phyloP scores from a whole-genome alignment of 2,888 invertebrate genomes.

The Nezara viridula region DNA sequence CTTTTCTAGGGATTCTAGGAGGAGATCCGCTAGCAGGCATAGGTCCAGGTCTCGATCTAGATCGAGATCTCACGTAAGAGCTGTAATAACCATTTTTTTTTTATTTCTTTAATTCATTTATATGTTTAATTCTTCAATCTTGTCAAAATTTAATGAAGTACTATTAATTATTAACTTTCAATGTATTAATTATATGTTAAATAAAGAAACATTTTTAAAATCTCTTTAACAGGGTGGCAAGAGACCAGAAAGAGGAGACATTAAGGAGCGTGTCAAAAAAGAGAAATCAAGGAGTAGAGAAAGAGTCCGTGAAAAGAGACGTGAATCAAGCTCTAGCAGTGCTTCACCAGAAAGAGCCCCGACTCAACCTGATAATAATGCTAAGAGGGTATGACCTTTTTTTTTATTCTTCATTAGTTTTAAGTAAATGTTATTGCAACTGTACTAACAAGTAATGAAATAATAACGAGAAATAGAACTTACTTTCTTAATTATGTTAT shows the following conservation, averaged over 20 bases:
- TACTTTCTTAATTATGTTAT: too few relatives aligned
- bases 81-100: background rate
- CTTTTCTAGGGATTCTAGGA: constrained; percentile 63
- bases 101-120: background rate
- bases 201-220: background rate
- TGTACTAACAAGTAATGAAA: too few relatives aligned
- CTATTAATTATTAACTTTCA: background rate
- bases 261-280: constrained; percentile 64
- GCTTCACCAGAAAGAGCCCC: constrained; percentile 66
- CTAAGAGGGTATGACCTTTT: constrained; percentile 58
- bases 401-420: background rate
- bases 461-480: too few relatives aligned
- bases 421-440: background rate
- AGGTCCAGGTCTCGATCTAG: constrained; percentile 65
- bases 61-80: constrained; percentile 64
- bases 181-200: background rate
- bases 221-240: constrained; percentile 51
- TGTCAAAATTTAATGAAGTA: background rate
- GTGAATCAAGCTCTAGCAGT: constrained; percentile 64
- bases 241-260: constrained; percentile 62
- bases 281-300: constrained; percentile 65
- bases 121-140: background rate
- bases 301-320: constrained; percentile 64
- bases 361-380: constrained; percentile 56
- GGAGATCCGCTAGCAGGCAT: constrained; percentile 65